Base-by-base conservation (phyloP, 1,140 invertebrate genomes). In the Ericerus pela region DNA sequence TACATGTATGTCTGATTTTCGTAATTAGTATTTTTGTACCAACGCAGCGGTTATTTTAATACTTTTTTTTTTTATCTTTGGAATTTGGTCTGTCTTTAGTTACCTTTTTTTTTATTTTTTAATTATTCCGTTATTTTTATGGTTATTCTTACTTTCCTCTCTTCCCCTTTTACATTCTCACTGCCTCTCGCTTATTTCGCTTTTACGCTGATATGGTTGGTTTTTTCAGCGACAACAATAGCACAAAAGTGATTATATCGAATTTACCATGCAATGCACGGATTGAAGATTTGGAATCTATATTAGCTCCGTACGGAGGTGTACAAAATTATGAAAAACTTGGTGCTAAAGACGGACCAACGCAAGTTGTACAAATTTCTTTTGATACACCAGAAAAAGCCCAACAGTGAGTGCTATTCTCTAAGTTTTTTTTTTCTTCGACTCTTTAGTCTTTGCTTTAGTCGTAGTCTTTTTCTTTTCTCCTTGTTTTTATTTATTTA, bases 321-420 rank as follows among this genome's bases (percentile, higher is more conserved):
- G 78, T 91, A 67, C 80, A 85, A 67, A 80, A 84, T 69, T 82
- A 84, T 74, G 88, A 93, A 74, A 88, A 86, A 72, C 75, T 84
- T 62, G 60, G 56, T 47, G 78, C 81, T 67, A 80, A 83, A 67
- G 84, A 87, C 72, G 78, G 80, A 63, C 80, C 77, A 70, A 79
- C 80, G 63, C 82, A 85, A 73, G 79, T 79, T 62, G 78, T 88
- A 62, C 81, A 83, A 73, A 81, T 91, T 68, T 88, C 81, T 67
- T 92, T 85, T 77, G 86, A 90, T 73, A 85, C 78, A 63, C 77
- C 79, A 68, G 88, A 91, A 66, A 82, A 87, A 75, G 87, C 88
- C 69, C 86, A 88, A 76, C 81, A 84, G 87, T 90, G 74, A 84
- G 84, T 86, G 29, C 2, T 30, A 27, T 36, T 55, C n/a, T 53